phyloP scores from a whole-genome alignment of 2,888 invertebrate genomes.

The Heteromurus nitidus region DNA sequence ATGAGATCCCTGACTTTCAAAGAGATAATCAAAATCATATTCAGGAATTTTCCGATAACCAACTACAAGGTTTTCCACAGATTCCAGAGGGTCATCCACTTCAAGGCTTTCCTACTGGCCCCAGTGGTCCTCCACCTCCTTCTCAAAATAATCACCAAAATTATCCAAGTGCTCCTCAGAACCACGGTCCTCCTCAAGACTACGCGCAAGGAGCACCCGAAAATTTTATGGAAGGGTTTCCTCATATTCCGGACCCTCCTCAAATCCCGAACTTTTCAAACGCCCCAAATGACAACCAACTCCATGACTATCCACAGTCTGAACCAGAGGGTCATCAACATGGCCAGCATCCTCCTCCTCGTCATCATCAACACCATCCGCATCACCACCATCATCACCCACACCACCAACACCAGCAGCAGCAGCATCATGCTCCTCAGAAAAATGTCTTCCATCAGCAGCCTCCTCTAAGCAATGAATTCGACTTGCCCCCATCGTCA shows the following conservation, averaged over 20 bases:
- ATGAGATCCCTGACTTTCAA: conserved; percentile 5
- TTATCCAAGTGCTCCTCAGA: conserved; percentile 53
- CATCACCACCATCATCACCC: conserved; percentile 26
- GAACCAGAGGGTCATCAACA: not conserved
- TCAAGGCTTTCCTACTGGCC: not conserved
- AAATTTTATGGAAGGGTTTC: conserved; percentile 56
- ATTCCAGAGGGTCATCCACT: conserved; percentile 35
- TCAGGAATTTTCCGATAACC: not conserved
- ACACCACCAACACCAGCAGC: conserved; percentile 14
- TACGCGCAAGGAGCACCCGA: conserved; percentile 49
- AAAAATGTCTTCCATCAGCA: not conserved
- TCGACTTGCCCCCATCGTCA: conserved; percentile 3
- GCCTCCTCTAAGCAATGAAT: not conserved
- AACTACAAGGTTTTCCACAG: conserved; percentile 49
- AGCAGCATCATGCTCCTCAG: not conserved
- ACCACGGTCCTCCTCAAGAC: conserved; percentile 23
- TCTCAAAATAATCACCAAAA: conserved; percentile 21
- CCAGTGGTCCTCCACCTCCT: not conserved
- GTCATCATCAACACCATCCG: not conserved
- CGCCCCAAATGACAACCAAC: conserved; percentile 20
- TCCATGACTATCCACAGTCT: conserved; percentile 38
- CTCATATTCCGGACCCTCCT: conserved; percentile 52
- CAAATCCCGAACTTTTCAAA: conserved; percentile 43
- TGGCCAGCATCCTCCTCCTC: not conserved
- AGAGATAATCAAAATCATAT: conserved; percentile 23